Evolutionary conservation across 2,888 invertebrate species (phyloP), one percentile per base, ranked within the genome.

Genomic region (Machimus atricapillus): DNA sequence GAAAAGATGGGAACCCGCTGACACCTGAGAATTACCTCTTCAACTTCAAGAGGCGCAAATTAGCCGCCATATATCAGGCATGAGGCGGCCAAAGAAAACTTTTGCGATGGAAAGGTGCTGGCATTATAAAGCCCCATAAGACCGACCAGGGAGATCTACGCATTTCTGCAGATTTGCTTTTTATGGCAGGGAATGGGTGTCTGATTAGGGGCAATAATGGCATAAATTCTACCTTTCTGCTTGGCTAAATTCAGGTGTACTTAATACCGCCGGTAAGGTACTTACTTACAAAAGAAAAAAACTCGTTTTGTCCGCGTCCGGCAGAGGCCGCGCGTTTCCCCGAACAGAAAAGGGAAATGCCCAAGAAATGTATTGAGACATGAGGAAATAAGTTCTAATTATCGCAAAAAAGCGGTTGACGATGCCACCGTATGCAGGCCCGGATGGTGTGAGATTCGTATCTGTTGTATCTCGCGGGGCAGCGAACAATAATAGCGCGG

Each of bases 191-290:
- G 31, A 76, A 76, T 76, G 66, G 37, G 40, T 78, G 81, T 52
- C 81, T 81, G 81, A 81, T 81, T 81, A 81, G 81, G 81, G 81
- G 73, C 52, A 83, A 83, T 83, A 83, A 83, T 83, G 34, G 66
- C 83, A 83, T 83, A 83, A 83, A 83, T 83, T 73, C 23, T 66
- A 16, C 58, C 19, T 58, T 83, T 73, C 83, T 43, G 40, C 66
- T 16, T 14, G 56, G 81, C 52, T 81, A 56, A 81, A 81, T 52
- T 81, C 81, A 81, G 23, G 23, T 27, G 52, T 12, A 56, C 7
- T 56, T 56, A 27, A 31, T 52, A 56, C 40, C 40, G 43, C 23
- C 43, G 27, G 27, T 19, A 81, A 12, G 81, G 52, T 81, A 52
- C 9, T 34, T 34, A 34, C 34, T 34, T 5, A 9, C 8, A 9